Percentiles rank a stretch among this genome's conserved stretches.
These are phyloP conservation scores for Orthochromis malagaraziensis DNA, from an alignment of 2,113 vertebrate genomes.

Conservation along the genomic window DNA sequence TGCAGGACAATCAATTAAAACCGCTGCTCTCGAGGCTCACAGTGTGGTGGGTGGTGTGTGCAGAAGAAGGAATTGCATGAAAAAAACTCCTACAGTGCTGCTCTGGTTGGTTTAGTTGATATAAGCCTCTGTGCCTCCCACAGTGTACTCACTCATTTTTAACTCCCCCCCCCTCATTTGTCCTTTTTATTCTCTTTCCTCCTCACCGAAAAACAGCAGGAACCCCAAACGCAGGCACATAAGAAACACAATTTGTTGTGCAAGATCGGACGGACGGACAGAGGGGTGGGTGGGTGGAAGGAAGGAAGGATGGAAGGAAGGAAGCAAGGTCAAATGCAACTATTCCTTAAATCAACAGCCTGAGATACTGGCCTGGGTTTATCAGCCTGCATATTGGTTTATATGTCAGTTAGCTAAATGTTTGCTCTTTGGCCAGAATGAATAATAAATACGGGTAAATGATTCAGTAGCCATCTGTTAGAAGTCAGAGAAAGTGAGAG, in stretches of 20 bases:
- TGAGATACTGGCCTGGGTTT: background rate
- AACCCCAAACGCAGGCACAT: background rate
- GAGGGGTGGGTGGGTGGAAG: background rate
- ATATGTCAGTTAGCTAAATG: slow-evolving; percentile 72
- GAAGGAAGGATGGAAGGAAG: accelerated
- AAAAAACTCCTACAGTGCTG: slow-evolving; percentile 42
- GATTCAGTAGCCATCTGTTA: background rate
- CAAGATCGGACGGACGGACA: background rate
- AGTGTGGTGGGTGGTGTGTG: slow-evolving; percentile 14
- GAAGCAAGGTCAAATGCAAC: background rate
- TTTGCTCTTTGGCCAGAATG: slow-evolving; percentile 79
- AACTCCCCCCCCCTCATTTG: background rate
- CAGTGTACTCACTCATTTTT: slow-evolving; percentile 28
- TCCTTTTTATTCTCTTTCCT: background rate
- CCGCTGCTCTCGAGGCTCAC: background rate
- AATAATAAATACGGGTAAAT: slow-evolving; percentile 77
- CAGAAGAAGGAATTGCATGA: slow-evolving; percentile 29
- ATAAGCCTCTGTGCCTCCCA: slow-evolving; percentile 48
- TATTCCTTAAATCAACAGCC: background rate
- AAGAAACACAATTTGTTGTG: background rate
- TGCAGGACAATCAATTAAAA: slow-evolving; percentile 14
- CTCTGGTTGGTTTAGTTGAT: slow-evolving; percentile 35
- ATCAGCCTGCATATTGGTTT: background rate
- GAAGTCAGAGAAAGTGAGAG: background rate
- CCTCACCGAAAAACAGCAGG: background rate